A percentile compares a stretch with the other conserved stretches of the same genome.
Evolutionary conservation across 2,797 vertebrate genomes (phyloP).

Genomic region (Threskiornis aethiopicus): DNA sequence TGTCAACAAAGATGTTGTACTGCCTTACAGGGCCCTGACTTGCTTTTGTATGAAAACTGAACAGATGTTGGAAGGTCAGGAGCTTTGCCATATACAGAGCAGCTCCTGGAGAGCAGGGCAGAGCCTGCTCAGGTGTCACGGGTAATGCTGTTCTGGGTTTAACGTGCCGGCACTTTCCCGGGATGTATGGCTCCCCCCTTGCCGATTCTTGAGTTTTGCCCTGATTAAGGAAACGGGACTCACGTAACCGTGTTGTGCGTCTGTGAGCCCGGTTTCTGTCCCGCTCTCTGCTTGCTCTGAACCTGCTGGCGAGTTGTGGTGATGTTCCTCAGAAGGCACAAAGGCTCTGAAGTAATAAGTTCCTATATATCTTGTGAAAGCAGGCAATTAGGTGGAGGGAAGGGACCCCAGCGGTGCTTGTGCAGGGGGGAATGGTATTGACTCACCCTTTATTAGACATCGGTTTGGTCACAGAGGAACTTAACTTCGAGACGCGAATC

Average conservation of each 20-base stretch:
- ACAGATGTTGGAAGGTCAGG: slow-evolving; percentile 52
- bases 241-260: accelerated
- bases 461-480: slow-evolving; percentile 1
- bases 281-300: not conserved
- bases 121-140: not conserved
- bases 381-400: slow-evolving; percentile 46
- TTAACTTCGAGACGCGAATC: not conserved
- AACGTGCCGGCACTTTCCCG: not conserved
- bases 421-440: slow-evolving; percentile 15
- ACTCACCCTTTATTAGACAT: slow-evolving; percentile 41
- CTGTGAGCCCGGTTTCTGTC: not conserved
- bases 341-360: slow-evolving; percentile 65
- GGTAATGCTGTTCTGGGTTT: not conserved
- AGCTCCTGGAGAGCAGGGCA: not conserved
- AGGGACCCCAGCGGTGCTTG: not conserved
- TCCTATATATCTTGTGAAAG: slow-evolving; percentile 37
- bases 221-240: not conserved
- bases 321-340: slow-evolving; percentile 41
- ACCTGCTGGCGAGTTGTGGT: not conserved
- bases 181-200: not conserved
- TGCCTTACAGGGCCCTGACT: not conserved
- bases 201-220: not conserved
- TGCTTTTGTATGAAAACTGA: slow-evolving; percentile 35
- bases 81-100: not conserved
- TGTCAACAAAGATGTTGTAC: slow-evolving; percentile 44